Evolutionary conservation across 2,797 vertebrate species (phyloP), one percentile per base, ranked within the genome.

Genomic region (Gymnocypris eckloni): DNA sequence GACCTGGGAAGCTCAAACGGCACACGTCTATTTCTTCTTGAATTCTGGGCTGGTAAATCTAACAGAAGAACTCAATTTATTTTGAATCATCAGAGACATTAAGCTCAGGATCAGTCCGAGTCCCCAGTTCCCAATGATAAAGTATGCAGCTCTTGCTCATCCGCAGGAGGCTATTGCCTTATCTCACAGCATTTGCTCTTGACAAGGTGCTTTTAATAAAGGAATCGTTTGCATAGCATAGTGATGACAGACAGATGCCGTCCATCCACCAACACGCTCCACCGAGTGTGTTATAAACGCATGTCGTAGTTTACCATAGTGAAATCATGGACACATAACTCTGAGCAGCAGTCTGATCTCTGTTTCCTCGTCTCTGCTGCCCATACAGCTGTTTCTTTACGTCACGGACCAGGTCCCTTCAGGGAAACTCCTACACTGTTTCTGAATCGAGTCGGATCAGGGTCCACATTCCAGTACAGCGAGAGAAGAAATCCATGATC

Each of bases 381-480:
- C 73, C 45, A 28, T 81, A 86, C 92, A 92, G 91, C 91, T 92
- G 92, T 88, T 91, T 90, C 87, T 73, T 71, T 75, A 84, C 91
- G 90, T 92, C 90, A 91, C 69, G 13, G 70, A 86, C 75, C 77
- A 85, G 81, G 79, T 86, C 79, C 86, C 86, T 87, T 88, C 67
- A 81, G 87, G 86, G 84, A 85, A 89, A 87, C 87, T 90, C 91
- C 90, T 87, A 89, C 86, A 79, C 81, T 79, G 66, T 79, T 82
- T 86, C 89, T 90, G 80, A 85, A 92, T 90, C 88, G 87, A 89
- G 90, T 91, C 89, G 83, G 87, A 90, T 89, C 82, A 87, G 82
- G 81, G 79, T 87, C 88, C 80, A 85, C 91, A 88, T 91, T 92
- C 91, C 87, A 86, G 81, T n/a, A 75, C 83, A 83, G 48, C 28